Evolutionary conservation across 2,888 invertebrate species (phyloP).

Genomic region (Asteroscopus sphinx): DNA sequence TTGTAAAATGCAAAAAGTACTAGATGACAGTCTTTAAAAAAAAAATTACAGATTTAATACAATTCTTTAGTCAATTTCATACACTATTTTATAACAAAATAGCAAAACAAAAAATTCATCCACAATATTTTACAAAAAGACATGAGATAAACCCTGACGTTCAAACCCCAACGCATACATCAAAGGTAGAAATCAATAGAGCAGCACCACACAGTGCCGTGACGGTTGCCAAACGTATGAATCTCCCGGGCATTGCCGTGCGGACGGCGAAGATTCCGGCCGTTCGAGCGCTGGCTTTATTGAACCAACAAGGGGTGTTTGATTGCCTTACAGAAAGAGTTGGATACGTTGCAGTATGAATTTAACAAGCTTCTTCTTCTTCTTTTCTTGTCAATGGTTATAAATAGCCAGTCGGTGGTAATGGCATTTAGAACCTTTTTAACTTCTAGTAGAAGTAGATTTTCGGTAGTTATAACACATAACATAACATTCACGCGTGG

Average conservation of each 20-base stretch:
- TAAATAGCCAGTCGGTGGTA: too few species aligned
- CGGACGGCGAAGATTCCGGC: conserved; percentile 17
- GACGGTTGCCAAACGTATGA: conserved; percentile 42
- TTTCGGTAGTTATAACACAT: too few species aligned
- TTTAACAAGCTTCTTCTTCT: conserved; percentile 12
- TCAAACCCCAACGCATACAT: conserved; percentile 19
- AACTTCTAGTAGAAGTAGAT: too few species aligned
- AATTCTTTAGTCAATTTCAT: too few species aligned
- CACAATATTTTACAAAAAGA: background rate
- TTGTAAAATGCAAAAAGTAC: too few species aligned
- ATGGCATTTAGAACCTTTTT: too few species aligned
- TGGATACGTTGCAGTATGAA: conserved; percentile 22
- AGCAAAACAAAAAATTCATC: background rate
- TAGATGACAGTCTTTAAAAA: too few species aligned
- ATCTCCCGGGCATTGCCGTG: conserved; percentile 47
- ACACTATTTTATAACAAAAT: background rate
- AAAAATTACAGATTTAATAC: too few species aligned
- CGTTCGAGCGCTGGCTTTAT: conserved; percentile 40
- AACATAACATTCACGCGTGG: too few species aligned
- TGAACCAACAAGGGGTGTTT: conserved; percentile 52
- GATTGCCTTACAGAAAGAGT: conserved; percentile 49
- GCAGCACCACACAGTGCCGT: conserved; percentile 3
- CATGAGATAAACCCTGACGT: conserved; percentile 8
- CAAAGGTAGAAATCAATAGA: conserved; percentile 49
- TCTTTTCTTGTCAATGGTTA: too few species aligned